Evolutionary conservation across 2,797 vertebrate genomes (phyloP).

Genomic region (Phoebastria nigripes): DNA sequence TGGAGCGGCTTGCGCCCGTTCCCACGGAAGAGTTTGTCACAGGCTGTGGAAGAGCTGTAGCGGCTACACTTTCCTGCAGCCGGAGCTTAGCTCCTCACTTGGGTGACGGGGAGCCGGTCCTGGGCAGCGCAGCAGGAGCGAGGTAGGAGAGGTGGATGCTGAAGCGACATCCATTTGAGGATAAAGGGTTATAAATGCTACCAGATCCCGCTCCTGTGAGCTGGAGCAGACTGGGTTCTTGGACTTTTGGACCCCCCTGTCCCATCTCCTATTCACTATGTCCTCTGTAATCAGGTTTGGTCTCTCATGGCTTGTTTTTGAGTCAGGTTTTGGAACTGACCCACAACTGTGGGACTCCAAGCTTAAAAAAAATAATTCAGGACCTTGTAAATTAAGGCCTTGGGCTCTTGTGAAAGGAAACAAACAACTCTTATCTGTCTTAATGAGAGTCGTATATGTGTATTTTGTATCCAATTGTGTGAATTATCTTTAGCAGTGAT

Average conservation of each 20-base stretch:
- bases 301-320: background rate
- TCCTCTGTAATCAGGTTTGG: background rate
- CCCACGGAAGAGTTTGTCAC: background rate
- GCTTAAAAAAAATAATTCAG: background rate
- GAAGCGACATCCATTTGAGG: rapidly evolving
- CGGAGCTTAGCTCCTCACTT: rapidly evolving
- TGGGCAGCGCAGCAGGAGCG: background rate
- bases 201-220: background rate
- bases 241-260: background rate
- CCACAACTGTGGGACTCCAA: background rate
- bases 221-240: background rate
- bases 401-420: slow-evolving; percentile 6
- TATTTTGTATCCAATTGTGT: slow-evolving; percentile 35
- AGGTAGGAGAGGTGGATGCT: slow-evolving; percentile 4
- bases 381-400: slow-evolving; percentile 11
- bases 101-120: background rate
- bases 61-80: rapidly evolving
- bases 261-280: rapidly evolving
- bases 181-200: background rate
- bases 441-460: background rate
- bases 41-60: background rate
- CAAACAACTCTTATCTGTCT: slow-evolving; percentile 15
- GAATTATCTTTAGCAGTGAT: slow-evolving; percentile 45
- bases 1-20: rapidly evolving
- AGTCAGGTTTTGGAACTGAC: background rate